These are phyloP conservation scores for Zaprionus gabonicus DNA, from an alignment of 1,140 invertebrate genomes.

Conservation along the genomic window DNA sequence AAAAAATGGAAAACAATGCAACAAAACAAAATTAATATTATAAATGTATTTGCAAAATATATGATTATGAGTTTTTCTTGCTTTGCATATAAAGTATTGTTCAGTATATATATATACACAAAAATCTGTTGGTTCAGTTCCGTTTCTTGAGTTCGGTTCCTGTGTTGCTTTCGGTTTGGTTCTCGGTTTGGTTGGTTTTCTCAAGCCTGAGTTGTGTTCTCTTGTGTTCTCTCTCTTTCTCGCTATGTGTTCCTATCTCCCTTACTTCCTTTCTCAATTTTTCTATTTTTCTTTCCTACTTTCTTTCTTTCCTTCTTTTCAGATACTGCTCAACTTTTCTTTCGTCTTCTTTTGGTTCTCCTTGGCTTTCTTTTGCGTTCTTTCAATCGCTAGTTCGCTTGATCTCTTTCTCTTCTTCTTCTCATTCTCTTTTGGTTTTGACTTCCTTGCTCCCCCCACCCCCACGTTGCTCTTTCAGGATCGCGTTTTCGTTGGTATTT, in stretches of 20 bases:
- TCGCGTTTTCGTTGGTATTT: slow-evolving; percentile 32
- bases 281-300: not conserved
- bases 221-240: slow-evolving; percentile 10
- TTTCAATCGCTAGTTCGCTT: slow-evolving; percentile 11
- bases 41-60: slow-evolving; percentile 82
- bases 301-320: not conserved
- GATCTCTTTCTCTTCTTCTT: not conserved
- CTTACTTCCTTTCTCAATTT: not conserved
- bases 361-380: slow-evolving; percentile 8
- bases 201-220: not conserved
- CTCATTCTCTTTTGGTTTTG: slow-evolving; percentile 19
- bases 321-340: not conserved
- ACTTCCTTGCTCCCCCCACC: not conserved
- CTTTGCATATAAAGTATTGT: slow-evolving; percentile 71
- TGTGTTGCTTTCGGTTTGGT: slow-evolving; percentile 15
- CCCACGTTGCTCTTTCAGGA: slow-evolving; percentile 22
- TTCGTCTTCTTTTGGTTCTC: slow-evolving; percentile 1
- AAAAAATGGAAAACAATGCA: slow-evolving; percentile 68
- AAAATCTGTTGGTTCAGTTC: slow-evolving; percentile 53
- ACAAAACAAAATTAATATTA: slow-evolving; percentile 75
- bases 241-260: not conserved
- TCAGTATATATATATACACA: slow-evolving; percentile 13
- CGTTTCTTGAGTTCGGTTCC: slow-evolving; percentile 27
- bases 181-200: not conserved
- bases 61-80: slow-evolving; percentile 82